Evolutionary conservation across 1,140 invertebrate genomes (phyloP).

Genomic region (Heliothis virescens): DNA sequence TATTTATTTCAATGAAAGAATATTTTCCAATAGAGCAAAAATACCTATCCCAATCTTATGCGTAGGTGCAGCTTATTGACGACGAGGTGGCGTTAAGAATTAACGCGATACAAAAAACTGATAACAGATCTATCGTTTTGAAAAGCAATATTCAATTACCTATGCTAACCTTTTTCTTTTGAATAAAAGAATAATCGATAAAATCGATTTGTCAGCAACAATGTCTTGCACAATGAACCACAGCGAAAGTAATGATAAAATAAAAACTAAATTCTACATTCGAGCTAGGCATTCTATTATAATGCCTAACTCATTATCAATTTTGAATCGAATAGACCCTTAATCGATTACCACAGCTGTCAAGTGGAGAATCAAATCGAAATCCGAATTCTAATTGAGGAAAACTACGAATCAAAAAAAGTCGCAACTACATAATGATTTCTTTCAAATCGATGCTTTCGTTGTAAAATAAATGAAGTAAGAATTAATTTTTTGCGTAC

Average conservation of each 20-base stretch:
- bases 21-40: too few relatives aligned
- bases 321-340: constrained; percentile 3
- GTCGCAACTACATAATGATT: neutral
- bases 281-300: neutral
- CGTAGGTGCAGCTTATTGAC: too few relatives aligned
- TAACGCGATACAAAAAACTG: too few relatives aligned
- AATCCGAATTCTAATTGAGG: constrained; percentile 9
- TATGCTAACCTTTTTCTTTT: neutral
- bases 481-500: too few relatives aligned
- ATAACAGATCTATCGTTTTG: too few relatives aligned
- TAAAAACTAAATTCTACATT: neutral
- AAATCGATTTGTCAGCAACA: neutral
- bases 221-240: neutral
- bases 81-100: too few relatives aligned
- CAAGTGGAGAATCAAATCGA: constrained; percentile 16
- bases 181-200: neutral
- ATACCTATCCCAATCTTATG: too few relatives aligned
- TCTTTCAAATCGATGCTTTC: neutral
- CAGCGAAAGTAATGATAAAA: neutral
- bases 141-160: neutral
- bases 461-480: neutral
- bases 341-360: constrained; percentile 9
- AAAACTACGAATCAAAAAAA: neutral
- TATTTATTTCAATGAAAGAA: too few relatives aligned
- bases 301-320: neutral